Evolutionary conservation across 92 coral and sea anemone species (phyloP).

Genomic region (Heteractis magnifica): DNA sequence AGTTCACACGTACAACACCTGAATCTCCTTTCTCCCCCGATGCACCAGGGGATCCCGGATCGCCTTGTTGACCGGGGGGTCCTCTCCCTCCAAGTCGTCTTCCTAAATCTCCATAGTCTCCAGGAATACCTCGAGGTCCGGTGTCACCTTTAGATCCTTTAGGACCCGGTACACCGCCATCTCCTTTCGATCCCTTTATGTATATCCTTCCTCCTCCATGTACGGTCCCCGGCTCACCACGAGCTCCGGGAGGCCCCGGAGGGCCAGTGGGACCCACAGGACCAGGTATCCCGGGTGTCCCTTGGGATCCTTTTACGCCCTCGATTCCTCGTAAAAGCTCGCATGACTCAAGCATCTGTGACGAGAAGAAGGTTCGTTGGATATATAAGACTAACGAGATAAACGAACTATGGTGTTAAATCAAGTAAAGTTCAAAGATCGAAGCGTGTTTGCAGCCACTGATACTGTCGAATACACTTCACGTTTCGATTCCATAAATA

Average conservation of each 20-base stretch:
- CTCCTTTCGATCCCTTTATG: constrained; percentile 27
- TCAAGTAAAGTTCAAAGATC: not conserved
- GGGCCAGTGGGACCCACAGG: constrained; percentile 46
- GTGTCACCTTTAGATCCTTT: constrained; percentile 42
- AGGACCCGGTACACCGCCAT: constrained; percentile 32
- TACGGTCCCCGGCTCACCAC: constrained; percentile 30
- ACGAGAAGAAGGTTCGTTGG: not conserved
- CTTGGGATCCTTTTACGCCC: constrained; percentile 58
- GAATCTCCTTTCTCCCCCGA: constrained; percentile 31
- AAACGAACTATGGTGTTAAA: not conserved
- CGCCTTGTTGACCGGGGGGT: constrained; percentile 25
- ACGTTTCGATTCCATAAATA: too few relatives aligned
- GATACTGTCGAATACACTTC: too few relatives aligned
- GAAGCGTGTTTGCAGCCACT: too few relatives aligned
- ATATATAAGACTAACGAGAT: not conserved
- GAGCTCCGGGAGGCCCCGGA: constrained; percentile 33
- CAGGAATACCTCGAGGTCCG: constrained; percentile 14
- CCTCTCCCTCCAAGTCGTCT: constrained; percentile 54
- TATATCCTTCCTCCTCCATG: not conserved
- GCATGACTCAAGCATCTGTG: constrained; percentile 73
- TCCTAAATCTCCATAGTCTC: constrained; percentile 12
- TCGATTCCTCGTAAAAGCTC: constrained; percentile 65
- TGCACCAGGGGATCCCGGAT: constrained; percentile 31
- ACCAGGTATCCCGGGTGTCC: constrained; percentile 48
- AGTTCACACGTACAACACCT: constrained; percentile 42